Percentiles rank a stretch among this genome's conserved stretches.
Conservation (phyloP, 2,113 vertebrate genomes). For the Sula dactylatra region DNA sequence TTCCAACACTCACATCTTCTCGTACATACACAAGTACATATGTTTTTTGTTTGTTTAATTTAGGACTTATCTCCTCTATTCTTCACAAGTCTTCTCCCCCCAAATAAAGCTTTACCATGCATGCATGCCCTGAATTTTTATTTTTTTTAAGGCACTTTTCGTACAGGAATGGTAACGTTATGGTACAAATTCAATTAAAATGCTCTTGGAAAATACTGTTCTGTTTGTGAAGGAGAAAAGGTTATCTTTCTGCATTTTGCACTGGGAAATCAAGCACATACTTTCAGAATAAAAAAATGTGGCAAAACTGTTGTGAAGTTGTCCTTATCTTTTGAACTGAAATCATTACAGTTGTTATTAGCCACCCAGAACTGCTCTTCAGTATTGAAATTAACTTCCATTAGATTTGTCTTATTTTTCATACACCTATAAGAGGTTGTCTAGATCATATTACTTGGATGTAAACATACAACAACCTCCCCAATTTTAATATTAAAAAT, state of each 20-base stretch:
- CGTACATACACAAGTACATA: fast-evolving
- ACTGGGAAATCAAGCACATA: neutral
- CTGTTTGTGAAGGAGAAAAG: neutral
- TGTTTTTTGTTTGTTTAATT: neutral
- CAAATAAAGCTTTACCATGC: neutral
- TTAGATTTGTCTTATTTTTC: neutral
- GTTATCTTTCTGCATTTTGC: neutral
- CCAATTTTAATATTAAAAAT: neutral
- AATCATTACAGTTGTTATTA: neutral
- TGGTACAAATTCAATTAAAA: neutral
- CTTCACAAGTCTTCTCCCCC: neutral
- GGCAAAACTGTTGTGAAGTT: neutral
- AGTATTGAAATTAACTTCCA: neutral
- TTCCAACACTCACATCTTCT: neutral
- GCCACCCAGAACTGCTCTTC: neutral
- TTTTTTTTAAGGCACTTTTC: neutral
- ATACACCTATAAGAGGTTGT: neutral
- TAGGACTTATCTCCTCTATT: neutral
- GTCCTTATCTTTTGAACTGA: neutral
- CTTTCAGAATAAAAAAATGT: neutral
- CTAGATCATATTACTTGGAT: neutral
- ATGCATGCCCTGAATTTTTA: neutral
- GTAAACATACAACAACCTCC: neutral
- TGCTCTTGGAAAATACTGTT: neutral
- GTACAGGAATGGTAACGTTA: fast-evolving